A percentile compares a stretch with the other conserved stretches of the same genome.
Evolutionary conservation across 2,113 vertebrate species (phyloP).

Genomic region (Fregata magnificens): DNA sequence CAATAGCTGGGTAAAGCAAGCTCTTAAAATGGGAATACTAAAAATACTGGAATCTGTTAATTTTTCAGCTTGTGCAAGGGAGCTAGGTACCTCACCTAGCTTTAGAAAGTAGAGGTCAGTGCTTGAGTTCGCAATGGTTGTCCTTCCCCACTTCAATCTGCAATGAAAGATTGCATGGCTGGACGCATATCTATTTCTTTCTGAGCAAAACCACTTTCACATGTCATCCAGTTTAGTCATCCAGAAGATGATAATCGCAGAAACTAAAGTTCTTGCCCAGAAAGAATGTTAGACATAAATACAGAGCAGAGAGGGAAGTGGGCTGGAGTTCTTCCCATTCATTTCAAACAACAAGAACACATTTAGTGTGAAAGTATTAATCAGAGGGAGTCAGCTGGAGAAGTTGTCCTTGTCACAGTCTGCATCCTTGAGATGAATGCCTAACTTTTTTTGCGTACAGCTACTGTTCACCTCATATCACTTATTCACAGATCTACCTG

Average conservation of each 20-base stretch:
- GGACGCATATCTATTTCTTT: background rate
- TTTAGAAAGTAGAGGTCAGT: background rate
- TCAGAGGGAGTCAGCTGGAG: background rate
- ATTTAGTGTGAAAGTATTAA: background rate
- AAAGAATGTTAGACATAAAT: background rate
- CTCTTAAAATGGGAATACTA: background rate
- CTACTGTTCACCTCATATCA: background rate
- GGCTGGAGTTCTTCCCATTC: background rate
- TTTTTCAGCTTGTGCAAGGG: background rate
- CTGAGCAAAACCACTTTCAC: background rate
- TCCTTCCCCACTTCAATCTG: background rate
- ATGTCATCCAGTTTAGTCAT: background rate
- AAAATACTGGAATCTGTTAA: background rate
- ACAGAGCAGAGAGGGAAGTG: background rate
- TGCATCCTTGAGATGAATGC: background rate
- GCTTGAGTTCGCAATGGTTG: background rate
- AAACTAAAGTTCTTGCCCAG: background rate
- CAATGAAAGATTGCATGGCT: background rate
- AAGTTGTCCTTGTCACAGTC: background rate
- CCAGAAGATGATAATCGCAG: background rate
- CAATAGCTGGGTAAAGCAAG: background rate
- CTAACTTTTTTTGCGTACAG: background rate
- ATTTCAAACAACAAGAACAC: background rate
- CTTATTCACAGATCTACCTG: background rate
- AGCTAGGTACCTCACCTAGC: background rate